Conservation (phyloP, 2,888 invertebrate species). For the Ophioninae sp. region DNA sequence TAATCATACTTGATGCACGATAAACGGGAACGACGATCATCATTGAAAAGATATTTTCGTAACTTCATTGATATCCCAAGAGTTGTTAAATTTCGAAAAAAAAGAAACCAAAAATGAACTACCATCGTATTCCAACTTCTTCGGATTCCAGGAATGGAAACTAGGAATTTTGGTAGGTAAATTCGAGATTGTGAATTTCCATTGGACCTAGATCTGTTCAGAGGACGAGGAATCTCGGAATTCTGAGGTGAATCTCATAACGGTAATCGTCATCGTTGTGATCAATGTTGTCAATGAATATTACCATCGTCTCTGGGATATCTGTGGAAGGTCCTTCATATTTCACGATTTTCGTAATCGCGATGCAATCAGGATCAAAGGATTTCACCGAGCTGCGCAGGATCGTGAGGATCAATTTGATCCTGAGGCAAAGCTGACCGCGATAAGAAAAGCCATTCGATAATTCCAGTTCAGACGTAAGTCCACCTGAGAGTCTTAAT, state of each 20-base stretch:
- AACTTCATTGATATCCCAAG: not conserved
- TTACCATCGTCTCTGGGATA: not conserved
- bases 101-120: too few species aligned
- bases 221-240: too few species aligned
- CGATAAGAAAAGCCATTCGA: constrained; percentile 4
- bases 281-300: not conserved
- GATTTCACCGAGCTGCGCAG: not conserved
- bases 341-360: not conserved
- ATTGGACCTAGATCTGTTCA: too few species aligned
- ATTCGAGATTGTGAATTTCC: too few species aligned
- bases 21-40: not conserved
- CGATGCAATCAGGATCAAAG: constrained; percentile 5
- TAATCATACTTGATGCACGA: not conserved
- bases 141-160: not conserved
- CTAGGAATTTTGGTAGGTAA: not conserved
- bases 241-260: too few species aligned
- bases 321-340: not conserved
- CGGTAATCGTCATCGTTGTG: not conserved
- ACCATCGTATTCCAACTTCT: not conserved
- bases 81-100: too few species aligned
- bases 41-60: not conserved
- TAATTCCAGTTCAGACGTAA: constrained; percentile 82
- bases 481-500: constrained; percentile 92
- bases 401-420: not conserved
- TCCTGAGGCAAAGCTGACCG: not conserved